Evolutionary conservation across 2,888 invertebrate genomes (phyloP), one percentile per base, ranked within the genome.

Genomic region (Adelognathus sp.): DNA sequence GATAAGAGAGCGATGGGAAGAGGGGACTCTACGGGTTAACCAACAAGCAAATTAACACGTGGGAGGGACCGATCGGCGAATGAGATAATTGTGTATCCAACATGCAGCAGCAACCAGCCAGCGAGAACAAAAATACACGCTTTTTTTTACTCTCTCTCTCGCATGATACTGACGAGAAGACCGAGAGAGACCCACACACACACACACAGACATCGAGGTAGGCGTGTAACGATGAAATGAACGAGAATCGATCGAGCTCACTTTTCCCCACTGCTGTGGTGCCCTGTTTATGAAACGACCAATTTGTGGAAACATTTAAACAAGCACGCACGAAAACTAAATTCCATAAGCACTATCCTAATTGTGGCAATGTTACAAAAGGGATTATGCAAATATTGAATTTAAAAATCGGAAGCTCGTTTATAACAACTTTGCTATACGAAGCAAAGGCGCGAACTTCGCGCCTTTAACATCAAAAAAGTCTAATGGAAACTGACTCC

Each of bases 41-140:
- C 88, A 88, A 88, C 90, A 91, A 90, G 90, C 90, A 90, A 91
- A 91, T 90, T 91, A 91, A 90, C 90, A 90, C 90, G 90, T 90
- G 90, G 90, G 90, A 90, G 90, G 90, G 89, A 88, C 88, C 86
- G 90, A 90, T 90, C 89, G 88, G 87, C 83, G 85, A 88, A 86
- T 86, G 84, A 88, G 90, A 90, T 90, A 89, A 90, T 86, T 86
- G 86, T 85, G 85, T 84, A 76, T 74, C n/a, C n/a, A n/a, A n/a
- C 80, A 79, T 80, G 79, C 74, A 78, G 70, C 73, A 82, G 80
- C 81, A 87, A 89, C 86, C 85, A 87, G 84, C 83, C 85, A 79
- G 80, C 80, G 80, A 80, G 46, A 41, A 64, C 64, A 72, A 67
- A 61, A 80, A 36, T 21, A 64, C 79, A 79, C 74, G 16, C 75